Base-by-base conservation (phyloP, 2,888 invertebrate species). In the Subacronicta megacephala region DNA sequence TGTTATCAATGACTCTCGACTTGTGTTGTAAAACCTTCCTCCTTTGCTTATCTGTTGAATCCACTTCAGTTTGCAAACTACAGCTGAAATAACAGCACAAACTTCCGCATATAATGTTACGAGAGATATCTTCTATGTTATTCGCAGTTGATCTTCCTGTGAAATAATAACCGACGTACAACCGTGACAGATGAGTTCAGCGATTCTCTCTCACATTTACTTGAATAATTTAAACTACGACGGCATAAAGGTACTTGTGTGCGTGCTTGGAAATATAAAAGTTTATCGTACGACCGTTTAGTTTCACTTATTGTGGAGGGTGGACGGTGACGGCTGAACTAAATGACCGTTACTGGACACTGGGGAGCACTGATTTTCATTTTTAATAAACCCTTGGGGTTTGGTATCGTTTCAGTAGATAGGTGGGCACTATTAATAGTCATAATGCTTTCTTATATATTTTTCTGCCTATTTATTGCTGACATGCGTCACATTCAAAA, bases 201-300 rank as follows among this genome's bases (percentile, higher is more conserved):
- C 56, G 64, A 62, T 70, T 54, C 42, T 56, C 60, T 44, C 63
- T 61, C 60, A 59, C 49, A 55, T 60, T 71, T 53, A 55, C 47
- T 54, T 62, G 65, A 76, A 69, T 70, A 64, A 67, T 70, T 65
- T 62, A 69, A 73, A 57, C 50, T 44, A 37, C 41, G 44, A 46
- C 37, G 41, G 45, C 59, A 70, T 43, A 51, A 64, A 56, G 43
- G 46, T 52, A 53, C 33, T 50, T 26, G 18, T 17, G 42, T 54
- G 51, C 50, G 51, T 67, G 58, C 51, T 55, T 55, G 43, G 46
- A 62, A 61, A 55, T 64, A 64, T 63, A 65, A 73, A 68, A 69
- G 72, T 74, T 75, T 75, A 77, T 75, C 72, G 75, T 72, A 68
- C 63, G 64, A 63, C 60, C 72, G 75, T 81, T 83, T 81, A 81